Evolutionary conservation across 2,888 invertebrate species (phyloP).

Genomic region (Cheilosia soror): DNA sequence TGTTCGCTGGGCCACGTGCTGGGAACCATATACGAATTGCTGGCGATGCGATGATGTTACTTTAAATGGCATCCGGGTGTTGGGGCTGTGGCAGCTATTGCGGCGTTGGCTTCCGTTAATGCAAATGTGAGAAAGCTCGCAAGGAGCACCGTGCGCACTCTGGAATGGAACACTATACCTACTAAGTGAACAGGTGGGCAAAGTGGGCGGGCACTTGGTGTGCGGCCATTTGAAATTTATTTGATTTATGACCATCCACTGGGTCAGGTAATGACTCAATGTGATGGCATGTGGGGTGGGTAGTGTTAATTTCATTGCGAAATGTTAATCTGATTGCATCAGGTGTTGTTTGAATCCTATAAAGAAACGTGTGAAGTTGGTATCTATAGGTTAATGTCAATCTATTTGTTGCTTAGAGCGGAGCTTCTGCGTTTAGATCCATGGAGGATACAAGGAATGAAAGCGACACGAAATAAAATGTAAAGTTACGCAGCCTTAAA

Average conservation of each 20-base stretch:
- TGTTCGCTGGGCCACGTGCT: conserved; percentile 72
- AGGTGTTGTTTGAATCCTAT: conserved; percentile 38
- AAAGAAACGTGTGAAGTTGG: neutral
- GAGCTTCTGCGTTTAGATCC: no score
- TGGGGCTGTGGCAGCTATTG: neutral
- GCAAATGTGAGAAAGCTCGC: conserved; percentile 45
- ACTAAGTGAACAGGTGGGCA: conserved; percentile 43
- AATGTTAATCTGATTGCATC: conserved; percentile 24
- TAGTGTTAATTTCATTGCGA: conserved; percentile 46
- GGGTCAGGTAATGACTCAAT: conserved; percentile 61
- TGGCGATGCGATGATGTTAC: conserved; percentile 68
- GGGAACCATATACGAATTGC: conserved; percentile 59
- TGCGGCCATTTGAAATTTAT: conserved; percentile 54
- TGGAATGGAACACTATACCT: conserved; percentile 3
- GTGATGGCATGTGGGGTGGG: conserved; percentile 43
- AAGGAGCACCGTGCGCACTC: neutral
- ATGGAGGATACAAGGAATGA: no score
- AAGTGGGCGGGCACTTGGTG: conserved; percentile 64
- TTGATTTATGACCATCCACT: conserved; percentile 59
- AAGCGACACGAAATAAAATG: no score
- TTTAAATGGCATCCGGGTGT: conserved; percentile 72
- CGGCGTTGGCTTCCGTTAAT: conserved; percentile 23
- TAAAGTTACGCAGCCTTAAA: no score
- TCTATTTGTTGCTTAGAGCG: no score
- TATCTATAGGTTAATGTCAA: no score